Conservation (phyloP, 2,113 vertebrate genomes). For the Casuarius casuarius region DNA sequence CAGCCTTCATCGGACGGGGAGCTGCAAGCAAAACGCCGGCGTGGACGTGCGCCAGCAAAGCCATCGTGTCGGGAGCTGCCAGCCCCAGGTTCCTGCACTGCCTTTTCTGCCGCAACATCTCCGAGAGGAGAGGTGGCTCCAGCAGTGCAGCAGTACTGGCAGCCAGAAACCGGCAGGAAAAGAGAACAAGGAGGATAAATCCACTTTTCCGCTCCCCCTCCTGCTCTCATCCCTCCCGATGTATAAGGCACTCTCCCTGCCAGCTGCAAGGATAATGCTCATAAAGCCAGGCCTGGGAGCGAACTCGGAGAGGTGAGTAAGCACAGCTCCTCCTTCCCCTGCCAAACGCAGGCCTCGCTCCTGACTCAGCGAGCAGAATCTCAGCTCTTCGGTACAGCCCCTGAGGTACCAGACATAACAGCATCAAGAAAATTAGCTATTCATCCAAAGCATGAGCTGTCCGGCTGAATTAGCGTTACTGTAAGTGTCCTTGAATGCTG, state of each 20-base stretch:
- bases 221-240: background rate
- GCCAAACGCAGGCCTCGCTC: background rate
- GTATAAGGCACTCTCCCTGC: background rate
- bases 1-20: background rate
- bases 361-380: conserved; percentile 23
- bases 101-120: background rate
- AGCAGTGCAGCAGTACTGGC: background rate
- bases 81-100: fast-evolving
- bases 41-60: background rate
- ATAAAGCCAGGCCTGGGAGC: background rate
- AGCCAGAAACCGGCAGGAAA: background rate
- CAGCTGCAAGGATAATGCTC: background rate
- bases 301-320: background rate
- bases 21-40: background rate
- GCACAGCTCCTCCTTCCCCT: background rate
- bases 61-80: background rate
- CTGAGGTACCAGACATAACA: background rate
- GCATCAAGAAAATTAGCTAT: background rate
- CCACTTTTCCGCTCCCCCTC: background rate
- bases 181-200: background rate
- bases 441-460: background rate
- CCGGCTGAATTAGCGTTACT: background rate
- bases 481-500: background rate
- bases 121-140: background rate
- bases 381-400: background rate